Conservation (phyloP, 2,888 invertebrate species). For the Rhyacophila evoluta region DNA sequence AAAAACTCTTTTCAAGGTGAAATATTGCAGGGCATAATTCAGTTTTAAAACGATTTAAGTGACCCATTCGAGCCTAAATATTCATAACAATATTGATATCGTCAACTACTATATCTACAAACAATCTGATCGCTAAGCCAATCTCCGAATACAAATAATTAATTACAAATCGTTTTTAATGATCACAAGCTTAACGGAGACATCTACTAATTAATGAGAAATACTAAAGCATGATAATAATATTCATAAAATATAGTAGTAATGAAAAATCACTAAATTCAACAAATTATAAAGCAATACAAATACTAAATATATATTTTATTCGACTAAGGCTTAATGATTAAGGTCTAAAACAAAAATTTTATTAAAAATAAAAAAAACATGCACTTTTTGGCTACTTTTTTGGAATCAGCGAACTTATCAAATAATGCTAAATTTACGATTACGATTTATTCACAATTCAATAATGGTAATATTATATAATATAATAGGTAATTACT, state of each 20-base stretch:
- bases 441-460: conserved; percentile 20
- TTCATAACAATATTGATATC: too few relatives aligned
- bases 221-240: conserved; percentile 1
- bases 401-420: conserved; percentile 37
- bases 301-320: not conserved
- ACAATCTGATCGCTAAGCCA: not conserved
- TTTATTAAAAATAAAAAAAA: conserved; percentile 42
- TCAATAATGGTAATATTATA: not conserved
- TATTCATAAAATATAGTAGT: not conserved
- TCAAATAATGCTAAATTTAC: not conserved
- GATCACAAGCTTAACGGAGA: not conserved
- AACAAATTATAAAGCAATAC: conserved; percentile 6
- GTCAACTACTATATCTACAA: not conserved
- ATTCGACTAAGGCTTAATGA: conserved; percentile 25
- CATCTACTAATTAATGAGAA: not conserved
- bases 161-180: not conserved
- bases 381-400: conserved; percentile 47
- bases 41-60: too few relatives aligned
- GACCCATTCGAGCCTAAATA: too few relatives aligned
- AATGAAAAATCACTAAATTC: not conserved
- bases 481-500: not conserved
- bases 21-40: too few relatives aligned
- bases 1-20: too few relatives aligned
- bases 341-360: conserved; percentile 37
- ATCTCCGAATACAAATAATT: conserved; percentile 5